Evolutionary conservation across 2,888 invertebrate genomes (phyloP), one percentile per base, ranked within the genome.

Genomic region (Thereva unica): DNA sequence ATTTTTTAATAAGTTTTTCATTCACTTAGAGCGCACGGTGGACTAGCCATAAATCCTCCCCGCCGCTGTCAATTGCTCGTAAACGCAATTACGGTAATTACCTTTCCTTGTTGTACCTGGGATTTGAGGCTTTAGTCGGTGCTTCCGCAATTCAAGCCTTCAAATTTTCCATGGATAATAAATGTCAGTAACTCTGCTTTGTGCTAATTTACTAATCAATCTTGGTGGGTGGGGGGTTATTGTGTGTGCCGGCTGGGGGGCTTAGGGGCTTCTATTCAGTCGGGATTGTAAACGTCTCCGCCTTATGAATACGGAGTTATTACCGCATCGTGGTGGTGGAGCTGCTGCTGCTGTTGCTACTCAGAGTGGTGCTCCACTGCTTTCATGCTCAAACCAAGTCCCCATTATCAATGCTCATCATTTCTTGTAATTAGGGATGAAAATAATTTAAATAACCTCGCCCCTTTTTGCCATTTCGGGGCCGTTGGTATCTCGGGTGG

Each of bases 1-100:
- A 59, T 49, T 47, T 59, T 59, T 59, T 59, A 59, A 59, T 59
- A 59, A 59, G 38, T 59, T 59, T 59, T 12, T 37, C 45, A 12
- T 59, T 59, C 40, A 49, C 12, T 59, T 34, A 37, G 12, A 49
- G 37, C 37, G 34, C 35, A 4, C 6, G 59, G 12, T 40, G 3
- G 59, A 9, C 45, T 23, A 23, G 38, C 59, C 59, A 47, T 47
- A 59, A 59, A 59, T 59, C 49, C 47, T 1, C 55, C 5, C 23
- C 55, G 9, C 34, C 23, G 23, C 56, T 56, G 56, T 59, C 37
- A 59, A 59, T 44, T 56, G 37, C 38, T 59, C 38, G 49, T 49
- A 9, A 37, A 40, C 47, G 59, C 49, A 59, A 59, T 59, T 59
- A 49, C 38, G 35, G 49, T 59, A 59, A 59, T 49, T 49, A 49